Conservation (phyloP, 2,888 invertebrate genomes). For the Strigamia maritima region DNA sequence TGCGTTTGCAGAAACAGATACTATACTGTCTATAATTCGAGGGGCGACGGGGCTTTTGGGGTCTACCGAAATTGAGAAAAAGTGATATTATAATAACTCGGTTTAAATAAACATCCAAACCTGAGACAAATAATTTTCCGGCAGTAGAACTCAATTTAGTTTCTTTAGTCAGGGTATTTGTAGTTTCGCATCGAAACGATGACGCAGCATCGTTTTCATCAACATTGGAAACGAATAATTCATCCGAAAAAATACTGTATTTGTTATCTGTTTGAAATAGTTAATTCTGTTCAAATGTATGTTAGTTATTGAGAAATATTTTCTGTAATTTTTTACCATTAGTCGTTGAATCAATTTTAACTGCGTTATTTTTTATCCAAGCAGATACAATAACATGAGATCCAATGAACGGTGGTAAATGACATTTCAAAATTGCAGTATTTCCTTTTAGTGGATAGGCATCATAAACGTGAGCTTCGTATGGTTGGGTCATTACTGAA, state of each 20-base stretch:
- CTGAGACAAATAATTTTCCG: conserved; percentile 37
- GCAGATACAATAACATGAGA: conserved; percentile 26
- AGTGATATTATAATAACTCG: neutral
- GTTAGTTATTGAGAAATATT: too few relatives aligned
- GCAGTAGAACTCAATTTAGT: conserved; percentile 27
- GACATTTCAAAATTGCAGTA: conserved; percentile 38
- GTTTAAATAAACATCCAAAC: neutral
- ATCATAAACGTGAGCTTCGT: conserved; percentile 38
- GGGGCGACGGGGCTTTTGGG: neutral
- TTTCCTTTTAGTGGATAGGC: conserved; percentile 36
- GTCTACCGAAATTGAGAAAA: neutral
- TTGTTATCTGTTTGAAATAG: conserved; percentile 32
- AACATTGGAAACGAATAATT: conserved; percentile 22
- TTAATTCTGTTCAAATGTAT: neutral
- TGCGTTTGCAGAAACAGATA: neutral
- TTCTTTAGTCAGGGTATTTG: conserved; percentile 34
- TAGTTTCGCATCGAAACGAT: conserved; percentile 35
- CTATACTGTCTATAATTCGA: neutral
- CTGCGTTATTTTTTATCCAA: conserved; percentile 38
- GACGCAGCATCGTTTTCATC: conserved; percentile 17
- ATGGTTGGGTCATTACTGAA: conserved; percentile 36
- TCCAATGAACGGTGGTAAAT: conserved; percentile 35
- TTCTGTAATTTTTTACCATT: neutral
- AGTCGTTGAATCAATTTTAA: conserved; percentile 34
- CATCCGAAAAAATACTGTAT: neutral